Conservation (phyloP, 2,888 invertebrate genomes). For the Zele albiditarsus region DNA sequence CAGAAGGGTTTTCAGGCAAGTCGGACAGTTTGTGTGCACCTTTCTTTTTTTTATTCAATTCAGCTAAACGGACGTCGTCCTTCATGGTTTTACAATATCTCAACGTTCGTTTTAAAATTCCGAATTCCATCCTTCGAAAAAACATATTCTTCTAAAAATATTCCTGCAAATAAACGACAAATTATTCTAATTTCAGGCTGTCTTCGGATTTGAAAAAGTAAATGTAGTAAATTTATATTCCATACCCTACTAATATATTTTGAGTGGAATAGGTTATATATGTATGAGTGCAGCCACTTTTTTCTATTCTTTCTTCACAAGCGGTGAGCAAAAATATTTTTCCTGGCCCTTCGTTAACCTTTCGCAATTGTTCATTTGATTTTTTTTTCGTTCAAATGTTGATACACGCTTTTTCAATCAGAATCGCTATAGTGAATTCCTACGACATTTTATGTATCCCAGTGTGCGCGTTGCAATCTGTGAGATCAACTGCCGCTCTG, state of each 20-base stretch:
- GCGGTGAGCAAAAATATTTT: background rate
- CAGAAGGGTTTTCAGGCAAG: conserved; percentile 57
- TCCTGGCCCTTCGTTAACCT: background rate
- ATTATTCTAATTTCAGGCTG: background rate
- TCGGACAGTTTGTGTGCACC: background rate
- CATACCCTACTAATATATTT: background rate
- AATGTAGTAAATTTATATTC: background rate
- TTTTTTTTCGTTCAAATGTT: conserved; percentile 1
- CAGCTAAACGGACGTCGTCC: conserved; percentile 3
- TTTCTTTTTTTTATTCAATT: background rate
- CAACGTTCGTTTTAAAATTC: background rate
- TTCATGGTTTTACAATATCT: background rate
- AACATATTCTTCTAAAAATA: background rate
- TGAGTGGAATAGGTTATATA: background rate
- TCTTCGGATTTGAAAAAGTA: background rate
- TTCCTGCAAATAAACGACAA: background rate
- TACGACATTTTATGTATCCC: conserved; percentile 19
- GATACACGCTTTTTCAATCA: conserved; percentile 35
- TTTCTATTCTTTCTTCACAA: background rate
- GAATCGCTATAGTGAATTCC: conserved; percentile 18
- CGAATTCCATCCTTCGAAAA: background rate
- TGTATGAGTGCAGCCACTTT: background rate
- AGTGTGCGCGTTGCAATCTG: conserved; percentile 9
- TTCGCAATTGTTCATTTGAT: background rate
- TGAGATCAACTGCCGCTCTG: background rate